A percentile compares a stretch with the other conserved stretches of the same genome.
These are phyloP conservation scores for Mycalesis mineus DNA, from an alignment of 2,888 invertebrate species.

Conservation along the genomic window DNA sequence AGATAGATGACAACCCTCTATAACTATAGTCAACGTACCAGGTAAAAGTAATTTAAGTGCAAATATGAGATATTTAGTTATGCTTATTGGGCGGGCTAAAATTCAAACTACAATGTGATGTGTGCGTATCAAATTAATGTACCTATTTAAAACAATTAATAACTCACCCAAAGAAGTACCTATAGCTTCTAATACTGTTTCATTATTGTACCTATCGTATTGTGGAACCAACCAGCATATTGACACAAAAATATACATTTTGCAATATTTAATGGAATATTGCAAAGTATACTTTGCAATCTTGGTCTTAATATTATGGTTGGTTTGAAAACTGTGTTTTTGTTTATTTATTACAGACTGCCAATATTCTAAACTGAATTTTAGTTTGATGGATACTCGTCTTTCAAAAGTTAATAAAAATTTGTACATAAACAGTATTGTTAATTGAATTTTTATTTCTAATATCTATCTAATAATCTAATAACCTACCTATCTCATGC, in stretches of 20 bases:
- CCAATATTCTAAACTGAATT: constrained; percentile 2
- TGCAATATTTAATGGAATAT: neutral
- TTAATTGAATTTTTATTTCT: constrained; percentile 13
- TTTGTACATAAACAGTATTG: constrained; percentile 28
- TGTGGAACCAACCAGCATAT: neutral
- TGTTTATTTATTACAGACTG: neutral
- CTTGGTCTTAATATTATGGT: neutral
- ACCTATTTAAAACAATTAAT: no score
- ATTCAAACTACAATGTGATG: no score
- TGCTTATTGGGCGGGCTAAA: no score
- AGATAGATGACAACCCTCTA: no score
- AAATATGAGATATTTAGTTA: no score
- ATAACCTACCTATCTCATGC: no score
- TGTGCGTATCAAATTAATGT: no score
- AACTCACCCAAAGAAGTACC: no score
- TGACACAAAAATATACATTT: neutral
- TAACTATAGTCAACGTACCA: no score
- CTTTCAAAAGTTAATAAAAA: constrained; percentile 22
- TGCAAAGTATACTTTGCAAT: neutral
- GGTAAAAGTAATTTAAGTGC: no score
- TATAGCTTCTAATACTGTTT: no score
- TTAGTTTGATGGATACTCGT: constrained; percentile 6
- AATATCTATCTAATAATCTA: no score
- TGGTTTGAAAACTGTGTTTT: neutral
- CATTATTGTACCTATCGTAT: neutral